phyloP scores from a whole-genome alignment of 2,113 vertebrate species.

The Cheirogaleus medius region DNA sequence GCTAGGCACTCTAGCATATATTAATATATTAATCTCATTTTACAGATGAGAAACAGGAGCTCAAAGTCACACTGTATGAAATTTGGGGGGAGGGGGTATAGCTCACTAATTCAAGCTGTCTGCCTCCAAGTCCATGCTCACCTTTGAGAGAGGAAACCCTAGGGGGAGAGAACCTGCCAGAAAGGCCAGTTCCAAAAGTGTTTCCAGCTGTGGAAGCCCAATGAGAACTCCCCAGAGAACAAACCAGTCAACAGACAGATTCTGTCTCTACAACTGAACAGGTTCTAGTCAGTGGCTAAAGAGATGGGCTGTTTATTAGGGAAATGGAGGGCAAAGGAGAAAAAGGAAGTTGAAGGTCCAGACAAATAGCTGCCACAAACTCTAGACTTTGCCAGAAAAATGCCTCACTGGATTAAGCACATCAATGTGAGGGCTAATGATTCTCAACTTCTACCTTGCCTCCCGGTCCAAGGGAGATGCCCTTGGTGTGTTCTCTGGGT shows the following conservation, averaged over 20 bases:
- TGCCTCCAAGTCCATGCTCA: neutral
- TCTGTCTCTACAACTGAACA: constrained; percentile 44
- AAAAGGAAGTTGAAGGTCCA: constrained; percentile 47
- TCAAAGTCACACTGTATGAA: neutral
- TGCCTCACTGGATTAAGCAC: neutral
- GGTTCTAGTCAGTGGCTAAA: constrained; percentile 66
- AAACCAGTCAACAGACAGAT: neutral
- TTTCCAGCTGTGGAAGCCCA: constrained; percentile 74
- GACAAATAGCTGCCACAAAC: constrained; percentile 53
- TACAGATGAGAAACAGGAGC: neutral
- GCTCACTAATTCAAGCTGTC: neutral
- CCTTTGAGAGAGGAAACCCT: constrained; percentile 72
- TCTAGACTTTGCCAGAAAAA: neutral
- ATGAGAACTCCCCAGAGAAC: constrained; percentile 68
- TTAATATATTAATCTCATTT: neutral
- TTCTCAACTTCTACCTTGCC: neutral
- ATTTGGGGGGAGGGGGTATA: neutral
- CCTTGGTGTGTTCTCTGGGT: neutral
- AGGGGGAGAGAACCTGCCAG: constrained; percentile 71
- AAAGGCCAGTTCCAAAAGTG: constrained; percentile 62
- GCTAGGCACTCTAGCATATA: neutral
- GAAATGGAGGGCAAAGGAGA: constrained; percentile 27
- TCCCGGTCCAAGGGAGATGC: neutral
- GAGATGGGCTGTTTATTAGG: constrained; percentile 56
- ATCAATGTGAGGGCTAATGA: neutral